These are phyloP conservation scores for Melinaea marsaeus DNA, from an alignment of 2,888 invertebrate species.

Conservation along the genomic window DNA sequence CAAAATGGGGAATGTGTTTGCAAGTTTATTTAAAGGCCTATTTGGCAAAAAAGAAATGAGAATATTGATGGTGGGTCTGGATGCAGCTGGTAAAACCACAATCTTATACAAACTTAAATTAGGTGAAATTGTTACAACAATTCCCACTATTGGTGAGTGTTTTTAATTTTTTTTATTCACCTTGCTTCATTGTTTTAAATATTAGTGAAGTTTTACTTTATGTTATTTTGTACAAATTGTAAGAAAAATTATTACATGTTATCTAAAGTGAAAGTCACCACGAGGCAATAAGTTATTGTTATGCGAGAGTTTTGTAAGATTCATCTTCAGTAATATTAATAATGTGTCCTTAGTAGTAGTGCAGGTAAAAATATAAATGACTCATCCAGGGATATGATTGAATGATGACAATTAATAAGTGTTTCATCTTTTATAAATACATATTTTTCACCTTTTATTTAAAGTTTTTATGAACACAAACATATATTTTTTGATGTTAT, in stretches of 20 bases:
- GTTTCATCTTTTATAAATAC: too few relatives aligned
- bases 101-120: conserved; percentile 99
- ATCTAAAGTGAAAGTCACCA: conserved; percentile 6
- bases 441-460: too few relatives aligned
- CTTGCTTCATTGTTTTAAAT: background rate
- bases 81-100: conserved; percentile 99
- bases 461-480: background rate
- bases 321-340: too few relatives aligned
- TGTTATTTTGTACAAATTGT: background rate
- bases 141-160: conserved; percentile 97
- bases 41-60: conserved; percentile 99
- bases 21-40: conserved; percentile 98
- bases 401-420: too few relatives aligned
- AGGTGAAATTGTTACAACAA: conserved; percentile 99
- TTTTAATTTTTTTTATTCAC: conserved; percentile 4
- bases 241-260: background rate
- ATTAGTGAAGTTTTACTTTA: background rate
- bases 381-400: too few relatives aligned
- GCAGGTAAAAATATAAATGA: too few relatives aligned
- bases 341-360: too few relatives aligned
- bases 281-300: background rate
- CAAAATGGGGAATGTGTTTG: conserved; percentile 98
- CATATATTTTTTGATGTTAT: conserved; percentile 6
- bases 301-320: too few relatives aligned
- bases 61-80: conserved; percentile 99